Evolutionary conservation across 2,797 vertebrate species (phyloP).

Genomic region (Mus caroli): DNA sequence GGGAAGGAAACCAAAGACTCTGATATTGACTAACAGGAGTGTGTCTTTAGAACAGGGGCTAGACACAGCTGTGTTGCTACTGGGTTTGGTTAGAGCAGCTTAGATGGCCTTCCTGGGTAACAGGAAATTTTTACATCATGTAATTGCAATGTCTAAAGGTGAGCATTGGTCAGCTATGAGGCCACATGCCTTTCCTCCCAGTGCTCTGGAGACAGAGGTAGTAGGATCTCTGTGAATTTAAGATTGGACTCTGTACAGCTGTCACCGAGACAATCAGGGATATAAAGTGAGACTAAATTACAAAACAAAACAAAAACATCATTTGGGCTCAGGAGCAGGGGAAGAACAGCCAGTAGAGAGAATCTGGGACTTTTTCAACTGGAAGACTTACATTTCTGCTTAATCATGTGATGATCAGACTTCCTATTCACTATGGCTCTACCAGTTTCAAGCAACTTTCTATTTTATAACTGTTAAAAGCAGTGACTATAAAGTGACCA

Average conservation of each 20-base stretch:
- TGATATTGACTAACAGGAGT: slow-evolving; percentile 50
- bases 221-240: not conserved
- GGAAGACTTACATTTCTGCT: not conserved
- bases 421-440: not conserved
- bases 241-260: not conserved
- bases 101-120: slow-evolving; percentile 53
- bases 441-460: not conserved
- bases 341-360: not conserved
- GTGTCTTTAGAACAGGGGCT: slow-evolving; percentile 59
- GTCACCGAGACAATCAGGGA: not conserved
- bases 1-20: slow-evolving; percentile 63
- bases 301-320: too few relatives aligned
- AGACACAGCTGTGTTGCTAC: slow-evolving; percentile 48
- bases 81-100: not conserved
- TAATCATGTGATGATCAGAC: not conserved
- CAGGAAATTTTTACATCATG: slow-evolving; percentile 42
- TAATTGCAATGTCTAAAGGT: slow-evolving; percentile 54
- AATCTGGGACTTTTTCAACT: not conserved
- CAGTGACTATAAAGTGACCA: not conserved
- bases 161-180: not conserved
- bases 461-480: not conserved
- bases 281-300: not conserved
- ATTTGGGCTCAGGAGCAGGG: not conserved
- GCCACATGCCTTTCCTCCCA: not conserved
- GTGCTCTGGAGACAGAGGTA: not conserved